A percentile compares a stretch with the other conserved stretches of the same genome.
Conservation (phyloP, 1,140 invertebrate genomes). For the Diabrotica undecimpunctata region DNA sequence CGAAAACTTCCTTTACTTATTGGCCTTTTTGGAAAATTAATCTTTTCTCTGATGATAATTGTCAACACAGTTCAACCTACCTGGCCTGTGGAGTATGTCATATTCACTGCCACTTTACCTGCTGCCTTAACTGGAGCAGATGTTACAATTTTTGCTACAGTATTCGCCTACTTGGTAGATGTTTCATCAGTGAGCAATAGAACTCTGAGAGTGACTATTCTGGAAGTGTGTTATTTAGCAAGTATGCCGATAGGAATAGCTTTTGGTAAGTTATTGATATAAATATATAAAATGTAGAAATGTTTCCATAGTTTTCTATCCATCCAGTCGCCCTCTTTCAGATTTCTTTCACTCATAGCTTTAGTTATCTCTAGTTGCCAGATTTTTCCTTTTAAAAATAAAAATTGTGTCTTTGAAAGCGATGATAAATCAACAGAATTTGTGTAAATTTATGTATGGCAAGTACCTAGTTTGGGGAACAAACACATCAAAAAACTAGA, state of each 20-base stretch:
- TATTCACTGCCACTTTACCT: conserved; percentile 69
- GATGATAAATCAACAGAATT: no score
- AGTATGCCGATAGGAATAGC: conserved; percentile 72
- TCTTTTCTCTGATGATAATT: conserved; percentile 68
- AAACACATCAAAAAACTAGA: no score
- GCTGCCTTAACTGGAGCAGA: conserved; percentile 69
- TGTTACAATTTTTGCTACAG: conserved; percentile 69
- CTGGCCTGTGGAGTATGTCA: conserved; percentile 71
- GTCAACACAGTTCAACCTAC: conserved; percentile 60
- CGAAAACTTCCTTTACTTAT: conserved; percentile 65
- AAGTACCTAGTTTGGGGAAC: no score
- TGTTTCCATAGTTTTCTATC: not conserved
- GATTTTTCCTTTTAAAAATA: no score
- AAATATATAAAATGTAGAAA: no score
- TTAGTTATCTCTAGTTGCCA: no score
- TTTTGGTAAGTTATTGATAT: conserved; percentile 47
- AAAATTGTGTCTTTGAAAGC: no score
- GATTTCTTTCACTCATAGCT: no score
- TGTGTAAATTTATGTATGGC: no score
- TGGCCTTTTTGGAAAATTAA: conserved; percentile 67
- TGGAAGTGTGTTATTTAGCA: conserved; percentile 69
- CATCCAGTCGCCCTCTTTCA: not conserved
- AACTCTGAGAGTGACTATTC: conserved; percentile 67
- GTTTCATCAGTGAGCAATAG: conserved; percentile 59
- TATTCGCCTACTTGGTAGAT: conserved; percentile 72